phyloP scores from a whole-genome alignment of 2,888 invertebrate species.

The Hesperia comma region DNA sequence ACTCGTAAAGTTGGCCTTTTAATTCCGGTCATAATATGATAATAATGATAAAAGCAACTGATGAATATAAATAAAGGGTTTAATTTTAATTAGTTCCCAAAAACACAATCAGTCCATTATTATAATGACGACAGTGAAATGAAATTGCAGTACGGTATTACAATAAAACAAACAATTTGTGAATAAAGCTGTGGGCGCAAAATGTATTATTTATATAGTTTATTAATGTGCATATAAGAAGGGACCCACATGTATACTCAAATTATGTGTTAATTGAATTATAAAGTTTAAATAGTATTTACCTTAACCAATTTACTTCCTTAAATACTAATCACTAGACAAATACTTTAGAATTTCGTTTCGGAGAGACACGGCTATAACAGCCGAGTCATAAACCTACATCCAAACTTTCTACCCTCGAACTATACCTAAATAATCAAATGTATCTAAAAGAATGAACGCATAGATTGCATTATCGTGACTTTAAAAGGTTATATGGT shows the following conservation, averaged over 20 bases:
- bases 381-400: constrained; percentile 56
- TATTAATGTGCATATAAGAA: constrained; percentile 4
- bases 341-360: constrained; percentile 81
- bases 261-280: constrained; percentile 12
- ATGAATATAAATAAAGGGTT: no score
- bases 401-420: constrained; percentile 56
- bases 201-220: no score
- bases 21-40: no score
- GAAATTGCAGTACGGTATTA: no score
- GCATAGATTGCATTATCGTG: constrained; percentile 48
- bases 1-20: no score
- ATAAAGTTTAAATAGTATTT: constrained; percentile 20
- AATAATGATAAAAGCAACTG: no score
- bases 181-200: neutral
- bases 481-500: constrained; percentile 55
- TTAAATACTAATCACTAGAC: constrained; percentile 69
- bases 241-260: neutral
- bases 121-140: no score
- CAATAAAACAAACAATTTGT: neutral
- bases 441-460: constrained; percentile 41
- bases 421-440: constrained; percentile 49
- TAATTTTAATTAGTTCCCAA: no score
- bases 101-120: no score
- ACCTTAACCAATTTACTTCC: constrained; percentile 36
- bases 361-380: constrained; percentile 62